phyloP scores from a whole-genome alignment of 2,113 vertebrate species.

The Nothoprocta pentlandii region DNA sequence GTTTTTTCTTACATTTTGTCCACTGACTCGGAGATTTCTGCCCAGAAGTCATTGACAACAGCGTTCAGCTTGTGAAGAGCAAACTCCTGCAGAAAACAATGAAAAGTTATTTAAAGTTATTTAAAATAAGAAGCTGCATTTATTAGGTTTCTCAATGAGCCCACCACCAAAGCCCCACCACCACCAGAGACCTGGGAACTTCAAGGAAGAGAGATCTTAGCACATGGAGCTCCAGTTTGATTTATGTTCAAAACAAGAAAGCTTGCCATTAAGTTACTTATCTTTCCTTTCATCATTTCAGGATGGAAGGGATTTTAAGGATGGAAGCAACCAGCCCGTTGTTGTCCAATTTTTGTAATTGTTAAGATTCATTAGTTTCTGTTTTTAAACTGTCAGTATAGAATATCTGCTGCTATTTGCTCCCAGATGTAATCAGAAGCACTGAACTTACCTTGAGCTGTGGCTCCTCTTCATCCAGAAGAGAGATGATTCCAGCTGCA shows the following conservation, averaged over 20 bases:
- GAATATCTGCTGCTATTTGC: not conserved
- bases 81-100: slow-evolving; percentile 88
- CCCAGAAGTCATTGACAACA: slow-evolving; percentile 99
- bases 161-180: not conserved
- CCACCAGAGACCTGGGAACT: not conserved
- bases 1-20: slow-evolving; percentile 96
- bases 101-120: slow-evolving; percentile 6
- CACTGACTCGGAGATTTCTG: slow-evolving; percentile 98
- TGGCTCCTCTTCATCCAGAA: slow-evolving; percentile 98
- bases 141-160: not conserved
- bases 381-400: not conserved
- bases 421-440: not conserved
- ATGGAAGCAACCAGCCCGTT: not conserved
- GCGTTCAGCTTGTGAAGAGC: slow-evolving; percentile 95
- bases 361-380: not conserved
- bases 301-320: not conserved
- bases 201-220: not conserved
- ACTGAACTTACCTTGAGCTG: slow-evolving; percentile 90
- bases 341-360: not conserved
- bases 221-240: not conserved
- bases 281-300: not conserved
- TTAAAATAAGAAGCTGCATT: not conserved
- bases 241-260: not conserved
- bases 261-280: not conserved
- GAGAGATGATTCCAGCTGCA: slow-evolving; percentile 98